Base-by-base conservation (phyloP, 2,113 vertebrate species). In the Ictalurus punctatus region DNA sequence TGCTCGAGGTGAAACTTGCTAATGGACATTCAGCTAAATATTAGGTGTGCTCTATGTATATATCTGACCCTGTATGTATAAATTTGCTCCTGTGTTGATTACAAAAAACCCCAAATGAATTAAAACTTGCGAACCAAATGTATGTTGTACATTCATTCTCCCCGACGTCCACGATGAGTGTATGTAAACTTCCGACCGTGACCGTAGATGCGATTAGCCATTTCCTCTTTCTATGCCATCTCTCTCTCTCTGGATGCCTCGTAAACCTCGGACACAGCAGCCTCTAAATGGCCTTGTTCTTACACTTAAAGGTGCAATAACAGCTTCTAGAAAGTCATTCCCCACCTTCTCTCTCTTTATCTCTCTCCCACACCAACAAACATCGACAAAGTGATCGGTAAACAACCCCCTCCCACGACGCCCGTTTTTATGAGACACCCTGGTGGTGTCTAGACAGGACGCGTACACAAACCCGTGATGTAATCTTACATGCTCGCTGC, bases 291-390 rank as follows among this genome's bases (percentile, higher is more conserved):
- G 71, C 87, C 90, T 86, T 89, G 87, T 58, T 63, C 85, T 80
- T 82, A 69, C 74, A 90, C 91, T 82, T 84, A 54, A 78, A 90
- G 69, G 69, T 86, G 89, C 78, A 87, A 87, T 91, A 91, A 90
- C 86, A 67, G 34, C 87, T 90, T 90, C 61, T 54, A 67, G 52
- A 82, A 83, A 69, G 63, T 61, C 81, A 16, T 78, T 56, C 89
- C 37, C 23, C 71, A 16, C n/a, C 48, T 40, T 54, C 82, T 59
- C 34, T 58, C 30, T 30, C 25, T 63, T 27, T 27, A n/a, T 34
- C 56, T 9, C 58, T 16, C 37, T 67, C 48, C 14, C 30, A 87
- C 71, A 87, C 65, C 44, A 30, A 59, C 25, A 80, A 67, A 87
- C 71, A 74, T 76, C 17, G 58, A 76, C 69, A 85, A 78, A 86